These are phyloP conservation scores for Vimba vimba DNA, from an alignment of 2,113 vertebrate species.

Conservation along the genomic window DNA sequence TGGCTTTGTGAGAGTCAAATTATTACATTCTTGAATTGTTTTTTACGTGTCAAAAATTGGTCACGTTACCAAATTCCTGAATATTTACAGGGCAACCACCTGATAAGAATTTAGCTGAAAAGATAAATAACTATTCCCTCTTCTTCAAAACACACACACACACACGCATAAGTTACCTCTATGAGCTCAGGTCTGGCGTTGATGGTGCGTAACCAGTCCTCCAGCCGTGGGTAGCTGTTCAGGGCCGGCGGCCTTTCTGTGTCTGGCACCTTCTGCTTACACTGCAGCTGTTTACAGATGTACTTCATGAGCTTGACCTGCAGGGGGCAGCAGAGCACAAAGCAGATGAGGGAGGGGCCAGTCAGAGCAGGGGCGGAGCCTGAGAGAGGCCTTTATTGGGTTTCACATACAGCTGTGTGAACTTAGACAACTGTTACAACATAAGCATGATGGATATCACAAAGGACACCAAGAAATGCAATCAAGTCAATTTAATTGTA, in stretches of 20 bases:
- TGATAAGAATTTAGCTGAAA: not conserved
- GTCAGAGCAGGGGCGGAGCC: slow-evolving; percentile 48
- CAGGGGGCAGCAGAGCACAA: slow-evolving; percentile 66
- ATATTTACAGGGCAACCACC: not conserved
- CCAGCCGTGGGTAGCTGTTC: slow-evolving; percentile 89
- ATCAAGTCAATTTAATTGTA: not conserved
- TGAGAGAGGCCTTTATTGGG: not conserved
- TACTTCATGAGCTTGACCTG: slow-evolving; percentile 97
- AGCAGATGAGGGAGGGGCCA: slow-evolving; percentile 55
- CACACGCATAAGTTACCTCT: slow-evolving; percentile 72
- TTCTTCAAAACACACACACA: not conserved
- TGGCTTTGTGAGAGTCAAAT: not conserved
- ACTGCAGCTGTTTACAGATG: slow-evolving; percentile 94
- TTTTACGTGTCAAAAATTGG: not conserved
- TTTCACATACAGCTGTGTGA: not conserved
- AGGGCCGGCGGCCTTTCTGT: slow-evolving; percentile 83
- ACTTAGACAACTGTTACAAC: not conserved
- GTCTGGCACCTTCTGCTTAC: slow-evolving; percentile 90
- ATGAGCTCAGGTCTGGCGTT: slow-evolving; percentile 88
- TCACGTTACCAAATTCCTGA: not conserved
- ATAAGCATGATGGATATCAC: not conserved
- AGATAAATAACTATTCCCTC: not conserved
- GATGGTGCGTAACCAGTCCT: slow-evolving; percentile 92
- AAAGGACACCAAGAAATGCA: not conserved
- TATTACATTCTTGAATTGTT: not conserved